Base-by-base conservation (phyloP, 2,888 invertebrate species). In the Oasisia sp. region DNA sequence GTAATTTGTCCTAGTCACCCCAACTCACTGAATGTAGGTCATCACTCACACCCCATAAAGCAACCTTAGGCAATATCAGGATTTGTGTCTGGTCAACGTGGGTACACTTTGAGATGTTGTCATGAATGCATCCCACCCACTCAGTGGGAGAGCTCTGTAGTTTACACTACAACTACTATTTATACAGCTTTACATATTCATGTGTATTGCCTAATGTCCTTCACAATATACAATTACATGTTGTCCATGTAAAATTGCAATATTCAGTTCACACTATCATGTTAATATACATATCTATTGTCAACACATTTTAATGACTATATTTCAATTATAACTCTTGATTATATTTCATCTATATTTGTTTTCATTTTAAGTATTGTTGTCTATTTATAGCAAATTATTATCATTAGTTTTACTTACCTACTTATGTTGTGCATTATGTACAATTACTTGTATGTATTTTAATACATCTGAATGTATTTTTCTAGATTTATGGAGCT, bases 1-100 rank as follows among this genome's bases (percentile, higher is more conserved):
- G 74, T n/a, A 74, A 74, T 74, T 19, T 74, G 74, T 74, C 74
- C 74, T 74, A 74, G 74, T 74, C 74, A 74, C 74, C 74, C 74
- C 74, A 74, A 74, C 74, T 8, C 74, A 74, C 74, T 74, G 74
- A 74, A 74, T 74, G 74, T 74, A 74, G 74, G 74, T 74, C 27
- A 27, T 74, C n/a, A 74, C 27, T 74, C 19, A 74, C 74, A 74
- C 14, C 74, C 74, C 74, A 27, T 27, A 27, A 74, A 74, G n/a
- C 74, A 74, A 74, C 27, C 74, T 27, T 27, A 3, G 27, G n/a
- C 27, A 74, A 0, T 27, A 27, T 74, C 27, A n/a, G 27, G 74
- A 27, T n/a, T 56, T 74, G n/a, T 74, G 19, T 74, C 74, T n/a
- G n/a, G 27, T 74, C 14, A 74, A 74, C 74, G 27, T 27, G 74